Evolutionary conservation across 2,888 invertebrate species (phyloP), one percentile per base, ranked within the genome.

Genomic region (Drosophila kuntzei): DNA sequence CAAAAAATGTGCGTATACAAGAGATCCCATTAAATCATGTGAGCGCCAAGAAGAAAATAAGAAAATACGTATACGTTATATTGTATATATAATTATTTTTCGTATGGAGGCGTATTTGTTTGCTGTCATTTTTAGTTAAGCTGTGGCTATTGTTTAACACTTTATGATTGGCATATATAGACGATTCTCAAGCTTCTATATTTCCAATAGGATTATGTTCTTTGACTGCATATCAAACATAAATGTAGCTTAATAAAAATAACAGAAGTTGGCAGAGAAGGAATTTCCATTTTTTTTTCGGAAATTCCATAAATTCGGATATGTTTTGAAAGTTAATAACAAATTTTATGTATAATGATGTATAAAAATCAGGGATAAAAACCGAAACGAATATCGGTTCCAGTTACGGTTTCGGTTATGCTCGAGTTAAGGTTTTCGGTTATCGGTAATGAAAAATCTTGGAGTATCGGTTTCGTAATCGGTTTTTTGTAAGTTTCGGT

Each of bases 1-100:
- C 20, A 59, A 58, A 49, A 39, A 50, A 39, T 58, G 41, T 54
- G 58, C 43, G 41, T 44, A 43, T 62, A 62, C 61, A 43, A 71
- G 20, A 64, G 55, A 65, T 29, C 29, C 41, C 43, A 60, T 74
- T 70, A 65, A 77, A 75, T 80, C 78, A 64, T 71, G 69, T 77
- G 71, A 84, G 62, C 43, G 44, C 37, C 53, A 43, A 36, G 34
- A n/a, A 37, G 27, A 32, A 59, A 51, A 47, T 34, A 11, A 39
- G 39, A 58, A 22, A 34, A 53, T 25, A 65, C 14, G 50, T 69
- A 65, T 51, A 44, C 27, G 2, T 12, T 36, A 53, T 69, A 53
- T 59, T 43, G 25, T 27, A 51, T 61, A 53, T 43, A 20, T 32
- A 50, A 50, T 39, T 69, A 43, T 39, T 37, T 60, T 62, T 50